These are phyloP conservation scores for Drosophila busckii DNA, from an alignment of 1,140 invertebrate genomes.

Conservation along the genomic window DNA sequence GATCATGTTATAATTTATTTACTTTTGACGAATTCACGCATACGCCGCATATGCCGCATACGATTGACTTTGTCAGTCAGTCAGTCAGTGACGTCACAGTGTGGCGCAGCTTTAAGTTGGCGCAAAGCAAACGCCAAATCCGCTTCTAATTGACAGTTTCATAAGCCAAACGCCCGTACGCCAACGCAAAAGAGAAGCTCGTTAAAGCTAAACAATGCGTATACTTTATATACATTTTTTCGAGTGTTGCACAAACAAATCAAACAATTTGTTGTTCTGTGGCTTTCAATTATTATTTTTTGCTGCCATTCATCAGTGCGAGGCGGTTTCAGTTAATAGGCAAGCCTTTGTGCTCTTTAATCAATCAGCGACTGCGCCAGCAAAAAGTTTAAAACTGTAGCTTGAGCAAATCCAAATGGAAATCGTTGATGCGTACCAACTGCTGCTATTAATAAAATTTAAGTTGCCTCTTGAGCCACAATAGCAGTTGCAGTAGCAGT, in stretches of 20 bases:
- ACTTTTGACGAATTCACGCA: conserved; percentile 41
- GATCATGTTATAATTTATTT: conserved; percentile 75
- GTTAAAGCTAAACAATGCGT: conserved; percentile 46
- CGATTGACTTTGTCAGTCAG: conserved; percentile 37
- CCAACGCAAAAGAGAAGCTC: conserved; percentile 23
- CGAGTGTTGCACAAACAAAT: conserved; percentile 68
- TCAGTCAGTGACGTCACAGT: conserved; percentile 47
- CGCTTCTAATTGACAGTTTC: conserved; percentile 71
- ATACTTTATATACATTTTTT: conserved; percentile 32
- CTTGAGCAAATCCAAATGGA: too few species aligned
- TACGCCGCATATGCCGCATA: conserved; percentile 21
- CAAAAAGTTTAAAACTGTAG: too few species aligned
- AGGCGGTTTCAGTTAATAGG: too few species aligned
- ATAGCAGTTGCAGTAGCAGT: too few species aligned
- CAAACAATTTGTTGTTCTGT: too few species aligned
- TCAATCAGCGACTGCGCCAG: too few species aligned
- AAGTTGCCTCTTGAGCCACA: too few species aligned
- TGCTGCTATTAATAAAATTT: too few species aligned
- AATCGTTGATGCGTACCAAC: too few species aligned
- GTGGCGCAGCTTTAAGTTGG: conserved; percentile 42
- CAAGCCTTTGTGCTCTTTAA: too few species aligned
- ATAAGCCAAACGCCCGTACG: conserved; percentile 37
- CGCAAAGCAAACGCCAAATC: conserved; percentile 24
- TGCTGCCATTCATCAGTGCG: conserved; percentile 50
- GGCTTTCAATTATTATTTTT: conserved; percentile 54